Evolutionary conservation across 2,888 invertebrate species (phyloP).

Genomic region (Tenthredo distinguenda): DNA sequence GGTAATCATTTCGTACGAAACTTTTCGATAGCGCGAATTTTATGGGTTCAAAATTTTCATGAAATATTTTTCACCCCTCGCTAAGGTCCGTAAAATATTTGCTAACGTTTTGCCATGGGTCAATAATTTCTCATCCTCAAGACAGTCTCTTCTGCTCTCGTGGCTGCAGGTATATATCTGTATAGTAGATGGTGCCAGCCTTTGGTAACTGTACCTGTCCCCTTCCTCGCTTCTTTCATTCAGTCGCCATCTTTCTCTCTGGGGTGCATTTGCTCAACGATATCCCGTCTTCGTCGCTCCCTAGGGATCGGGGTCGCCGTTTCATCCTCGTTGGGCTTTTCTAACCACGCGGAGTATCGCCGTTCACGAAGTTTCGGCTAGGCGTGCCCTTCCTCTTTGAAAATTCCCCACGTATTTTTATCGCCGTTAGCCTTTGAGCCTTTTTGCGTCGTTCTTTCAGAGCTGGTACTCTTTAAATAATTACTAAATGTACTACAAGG

Average conservation of each 20-base stretch:
- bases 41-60: not conserved
- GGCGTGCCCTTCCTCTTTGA: slow-evolving; percentile 23
- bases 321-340: not conserved
- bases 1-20: not conserved
- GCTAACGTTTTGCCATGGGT: not conserved
- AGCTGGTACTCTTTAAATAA: slow-evolving; percentile 37
- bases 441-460: slow-evolving; percentile 3
- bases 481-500: slow-evolving; percentile 29
- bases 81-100: not conserved
- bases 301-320: slow-evolving; percentile 34
- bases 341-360: slow-evolving; percentile 7
- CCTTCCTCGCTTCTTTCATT: slow-evolving; percentile 64
- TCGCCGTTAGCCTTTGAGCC: slow-evolving; percentile 40
- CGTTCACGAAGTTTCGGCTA: slow-evolving; percentile 13
- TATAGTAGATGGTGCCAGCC: slow-evolving; percentile 62
- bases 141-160: not conserved
- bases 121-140: slow-evolving; percentile 17
- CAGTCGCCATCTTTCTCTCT: slow-evolving; percentile 51
- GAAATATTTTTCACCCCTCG: not conserved
- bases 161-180: slow-evolving; percentile 30
- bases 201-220: slow-evolving; percentile 69
- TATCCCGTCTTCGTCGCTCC: slow-evolving; percentile 46
- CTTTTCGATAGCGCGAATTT: not conserved
- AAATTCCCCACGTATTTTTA: slow-evolving; percentile 42
- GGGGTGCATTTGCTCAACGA: slow-evolving; percentile 33